A percentile compares a stretch with the other conserved stretches of the same genome.
phyloP scores from a whole-genome alignment of 2,888 invertebrate species.

The Raillietiella orientalis region DNA sequence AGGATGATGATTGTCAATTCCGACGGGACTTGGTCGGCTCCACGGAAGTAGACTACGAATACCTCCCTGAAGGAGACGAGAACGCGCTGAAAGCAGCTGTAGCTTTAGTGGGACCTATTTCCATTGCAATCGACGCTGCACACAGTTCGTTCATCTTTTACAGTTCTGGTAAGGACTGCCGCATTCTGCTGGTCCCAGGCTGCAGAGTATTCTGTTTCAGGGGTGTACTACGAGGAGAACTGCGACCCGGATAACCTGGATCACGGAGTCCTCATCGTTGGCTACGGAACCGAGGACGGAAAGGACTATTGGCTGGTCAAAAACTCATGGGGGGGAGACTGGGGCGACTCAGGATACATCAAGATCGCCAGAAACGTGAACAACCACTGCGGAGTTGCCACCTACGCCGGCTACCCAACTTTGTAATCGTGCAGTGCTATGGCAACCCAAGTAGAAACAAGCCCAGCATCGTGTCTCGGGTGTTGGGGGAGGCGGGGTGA shows the following conservation, averaged over 20 bases:
- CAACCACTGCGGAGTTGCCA: conserved; percentile 63
- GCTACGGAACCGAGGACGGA: conserved; percentile 33
- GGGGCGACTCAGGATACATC: conserved; percentile 60
- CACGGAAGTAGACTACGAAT: conserved; percentile 40
- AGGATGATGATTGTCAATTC: too few species aligned
- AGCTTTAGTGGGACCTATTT: conserved; percentile 49
- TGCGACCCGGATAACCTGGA: conserved; percentile 72
- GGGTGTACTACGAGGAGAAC: conserved; percentile 36
- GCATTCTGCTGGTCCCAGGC: too few species aligned
- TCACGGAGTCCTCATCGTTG: too few species aligned
- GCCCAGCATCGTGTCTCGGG: too few species aligned
- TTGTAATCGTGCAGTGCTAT: too few species aligned
- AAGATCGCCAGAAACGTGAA: conserved; percentile 50
- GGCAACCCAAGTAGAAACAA: too few species aligned
- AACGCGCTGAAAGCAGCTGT: conserved; percentile 35
- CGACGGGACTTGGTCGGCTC: too few species aligned
- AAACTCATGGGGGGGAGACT: conserved; percentile 45
- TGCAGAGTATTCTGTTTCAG: conserved; percentile 12
- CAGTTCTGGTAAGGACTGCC: conserved; percentile 11
- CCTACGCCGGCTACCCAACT: conserved; percentile 46
- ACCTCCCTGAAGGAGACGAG: conserved; percentile 38
- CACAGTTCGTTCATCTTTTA: conserved; percentile 58
- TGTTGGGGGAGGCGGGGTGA: too few species aligned
- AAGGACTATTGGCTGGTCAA: conserved; percentile 57
- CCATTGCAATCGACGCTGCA: conserved; percentile 65